Evolutionary conservation across 2,888 invertebrate genomes (phyloP), one percentile per base, ranked within the genome.

Genomic region (Stenichneumon culpator): DNA sequence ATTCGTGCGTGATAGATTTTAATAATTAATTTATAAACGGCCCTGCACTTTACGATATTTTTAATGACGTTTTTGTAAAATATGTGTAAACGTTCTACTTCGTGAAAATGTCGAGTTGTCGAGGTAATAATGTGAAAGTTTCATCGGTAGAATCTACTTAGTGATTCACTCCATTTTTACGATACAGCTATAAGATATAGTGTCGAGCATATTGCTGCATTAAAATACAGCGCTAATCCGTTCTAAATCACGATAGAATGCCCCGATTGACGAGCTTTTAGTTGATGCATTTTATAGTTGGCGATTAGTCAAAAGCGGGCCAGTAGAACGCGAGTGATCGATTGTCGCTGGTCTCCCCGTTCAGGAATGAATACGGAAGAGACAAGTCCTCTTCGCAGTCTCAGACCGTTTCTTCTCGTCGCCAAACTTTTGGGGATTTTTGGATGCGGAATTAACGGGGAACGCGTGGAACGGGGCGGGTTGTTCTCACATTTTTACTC

Each of bases 381-480:
- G 14, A 39, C 68, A 32, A 47, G 32, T 22, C 44, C 69, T 47
- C 47, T 63, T 4, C 36, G 3, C 11, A 75, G n/a, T 19, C 22
- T 81, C 3, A 57, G 22, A 32, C 68, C 60, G 4, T 63, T 75
- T 60, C 68, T 81, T 39, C 25, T 75, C 16, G 1, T 39, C 1
- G 32, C 57, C n/a, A 81, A 70, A 52, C 5, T 60, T 16, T 7
- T 81, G 50, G 81, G 81, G 4, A 60, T 81, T 22, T 81, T 81
- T 14, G 75, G 69, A n/a, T 60, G 74, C n/a, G 39, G 25, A 11
- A 14, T 79, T 0, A 7, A 25, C 5, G 44, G 28, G 28, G 79
- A 72, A 16, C 65, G 52, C 11, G n/a, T 69, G 14, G 25, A 22
- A 28, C 11, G 11, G 6, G 25, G 63, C 19, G 22, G 69, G 2